Percentiles rank a stretch among this genome's conserved stretches.
These are phyloP conservation scores for Eciton burchellii DNA, from an alignment of 1,140 invertebrate species.

Conservation along the genomic window DNA sequence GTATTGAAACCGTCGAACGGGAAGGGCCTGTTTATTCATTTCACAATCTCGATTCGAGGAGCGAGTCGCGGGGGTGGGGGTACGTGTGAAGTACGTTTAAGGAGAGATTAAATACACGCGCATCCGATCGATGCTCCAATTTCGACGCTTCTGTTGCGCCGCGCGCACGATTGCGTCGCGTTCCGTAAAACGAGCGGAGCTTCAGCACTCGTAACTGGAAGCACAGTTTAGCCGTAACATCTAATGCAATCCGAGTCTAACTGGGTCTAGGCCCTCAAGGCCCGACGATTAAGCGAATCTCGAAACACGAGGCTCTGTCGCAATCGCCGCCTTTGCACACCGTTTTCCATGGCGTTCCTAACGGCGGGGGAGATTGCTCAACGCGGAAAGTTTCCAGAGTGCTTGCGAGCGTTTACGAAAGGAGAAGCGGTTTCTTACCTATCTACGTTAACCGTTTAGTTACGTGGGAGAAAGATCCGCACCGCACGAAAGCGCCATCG, in stretches of 20 bases:
- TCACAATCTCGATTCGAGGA: neutral
- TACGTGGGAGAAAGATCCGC: neutral
- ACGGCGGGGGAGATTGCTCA: conserved; percentile 69
- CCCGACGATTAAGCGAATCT: conserved; percentile 81
- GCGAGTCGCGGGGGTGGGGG: neutral
- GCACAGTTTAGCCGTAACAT: conserved; percentile 48
- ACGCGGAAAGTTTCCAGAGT: conserved; percentile 78
- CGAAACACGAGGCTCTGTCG: conserved; percentile 79
- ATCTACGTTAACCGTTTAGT: conserved; percentile 44
- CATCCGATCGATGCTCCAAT: conserved; percentile 37
- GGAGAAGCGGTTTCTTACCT: conserved; percentile 71
- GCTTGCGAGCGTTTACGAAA: conserved; percentile 76
- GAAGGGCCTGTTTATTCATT: too few relatives aligned
- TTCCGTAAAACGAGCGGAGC: neutral
- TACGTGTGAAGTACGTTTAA: neutral
- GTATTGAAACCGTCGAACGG: too few relatives aligned
- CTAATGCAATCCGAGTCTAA: conserved; percentile 76
- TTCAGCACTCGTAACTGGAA: conserved; percentile 28
- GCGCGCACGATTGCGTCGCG: conserved; percentile 13
- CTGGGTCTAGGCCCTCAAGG: conserved; percentile 83
- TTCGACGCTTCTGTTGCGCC: conserved; percentile 19
- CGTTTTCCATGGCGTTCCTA: conserved; percentile 74
- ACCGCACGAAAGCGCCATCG: neutral
- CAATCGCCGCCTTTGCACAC: conserved; percentile 77
- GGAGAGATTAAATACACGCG: conserved; percentile 24